Conservation (phyloP, 2,113 vertebrate species). For the Scatophagus argus region DNA sequence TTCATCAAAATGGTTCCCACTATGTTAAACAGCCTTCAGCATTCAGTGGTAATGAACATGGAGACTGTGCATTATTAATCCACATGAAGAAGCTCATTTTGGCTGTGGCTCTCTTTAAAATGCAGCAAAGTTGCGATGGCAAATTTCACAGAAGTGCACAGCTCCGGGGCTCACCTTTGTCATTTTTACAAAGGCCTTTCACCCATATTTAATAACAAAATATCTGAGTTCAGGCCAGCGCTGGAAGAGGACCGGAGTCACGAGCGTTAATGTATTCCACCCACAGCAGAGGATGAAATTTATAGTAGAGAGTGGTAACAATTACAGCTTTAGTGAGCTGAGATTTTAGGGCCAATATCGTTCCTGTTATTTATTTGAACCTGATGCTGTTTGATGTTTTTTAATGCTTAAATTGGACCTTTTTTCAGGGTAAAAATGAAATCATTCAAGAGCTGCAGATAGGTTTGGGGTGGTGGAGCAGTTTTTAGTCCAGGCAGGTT, state of each 20-base stretch:
- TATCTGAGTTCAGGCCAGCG: constrained; percentile 86
- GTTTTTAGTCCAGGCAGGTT: neutral
- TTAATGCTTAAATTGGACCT: neutral
- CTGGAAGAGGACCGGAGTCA: constrained; percentile 39
- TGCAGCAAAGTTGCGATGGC: constrained; percentile 74
- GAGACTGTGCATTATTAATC: constrained; percentile 98
- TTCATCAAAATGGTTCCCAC: constrained; percentile 97
- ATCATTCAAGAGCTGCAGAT: constrained; percentile 2
- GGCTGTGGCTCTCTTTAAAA: constrained; percentile 85
- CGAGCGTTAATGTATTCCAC: constrained; percentile 70
- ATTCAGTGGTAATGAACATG: constrained; percentile 97
- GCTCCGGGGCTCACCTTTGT: constrained; percentile 89
- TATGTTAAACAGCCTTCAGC: constrained; percentile 99
- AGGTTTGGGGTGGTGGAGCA: neutral
- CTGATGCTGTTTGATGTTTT: constrained; percentile 41
- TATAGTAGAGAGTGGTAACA: constrained; percentile 78
- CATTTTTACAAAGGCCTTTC: constrained; percentile 88
- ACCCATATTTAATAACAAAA: constrained; percentile 87
- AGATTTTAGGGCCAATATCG: constrained; percentile 40
- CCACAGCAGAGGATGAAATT: constrained; percentile 79
- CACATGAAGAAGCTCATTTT: constrained; percentile 95
- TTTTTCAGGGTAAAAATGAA: constrained; percentile 12
- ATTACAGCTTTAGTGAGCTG: constrained; percentile 37
- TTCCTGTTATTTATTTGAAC: constrained; percentile 47
- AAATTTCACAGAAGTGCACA: constrained; percentile 81